Base-by-base conservation (phyloP, 2,113 vertebrate species). In the Pseudois nayaur region DNA sequence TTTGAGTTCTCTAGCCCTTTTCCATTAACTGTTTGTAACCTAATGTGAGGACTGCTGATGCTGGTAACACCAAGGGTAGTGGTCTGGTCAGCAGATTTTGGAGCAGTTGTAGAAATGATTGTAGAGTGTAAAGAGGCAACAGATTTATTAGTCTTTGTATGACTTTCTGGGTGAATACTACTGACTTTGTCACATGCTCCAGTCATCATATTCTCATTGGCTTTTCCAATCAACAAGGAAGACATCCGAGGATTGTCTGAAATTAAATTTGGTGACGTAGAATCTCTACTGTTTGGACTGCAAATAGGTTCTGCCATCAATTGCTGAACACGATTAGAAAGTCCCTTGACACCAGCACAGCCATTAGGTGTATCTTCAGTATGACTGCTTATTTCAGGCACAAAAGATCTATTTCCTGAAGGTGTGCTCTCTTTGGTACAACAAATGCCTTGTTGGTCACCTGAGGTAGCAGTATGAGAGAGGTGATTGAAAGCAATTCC, bases 221-320 rank as follows among this genome's bases (percentile, higher is more conserved):
- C 99, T 99, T 99, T 99, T 99, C 99, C 99, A 99, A 99, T 99
- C 98, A 99, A 98, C 99, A 99, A 99, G 99, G 99, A 99, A 98
- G 99, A 99, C 98, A 99, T 99, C 99, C 99, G 99, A 99, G 99
- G 99, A 99, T 99, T 99, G 99, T 99, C 99, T 99, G 99, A 99
- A 99, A 98, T 99, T 98, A 98, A 98, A 99, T 99, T 98, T 98
- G 99, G 99, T 99, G 99, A 99, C 98, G 98, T 97, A 97, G 99
- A 99, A 98, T 98, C 99, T 99, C 98, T 98, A 98, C 98, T 98
- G 98, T 99, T 98, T 98, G 98, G 98, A 98, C 98, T 99, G 98
- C 98, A 98, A 99, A 99, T 98, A 98, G 98, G 96, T 98, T 99
- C 99, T 98, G 98, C 98, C 98, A 97, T 99, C 99, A 99, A 98